Evolutionary conservation across 2,113 vertebrate genomes (phyloP).

Genomic region (Hyla sarda): DNA sequence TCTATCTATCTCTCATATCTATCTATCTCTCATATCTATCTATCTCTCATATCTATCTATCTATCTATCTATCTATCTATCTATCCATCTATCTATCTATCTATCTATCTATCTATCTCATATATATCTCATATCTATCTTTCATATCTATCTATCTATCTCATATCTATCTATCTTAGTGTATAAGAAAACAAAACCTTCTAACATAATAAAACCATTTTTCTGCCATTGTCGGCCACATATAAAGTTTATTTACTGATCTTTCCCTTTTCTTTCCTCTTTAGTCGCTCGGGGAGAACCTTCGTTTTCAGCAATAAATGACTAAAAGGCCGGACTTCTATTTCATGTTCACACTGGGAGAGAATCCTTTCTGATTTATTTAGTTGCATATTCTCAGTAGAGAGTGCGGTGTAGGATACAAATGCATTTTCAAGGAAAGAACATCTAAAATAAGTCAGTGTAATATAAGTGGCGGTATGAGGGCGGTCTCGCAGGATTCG

Average conservation of each 20-base stretch:
- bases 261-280: constrained; percentile 13
- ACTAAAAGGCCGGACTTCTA: constrained; percentile 35
- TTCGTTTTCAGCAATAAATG: constrained; percentile 45
- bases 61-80: neutral
- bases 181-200: neutral
- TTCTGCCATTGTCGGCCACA: neutral
- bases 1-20: too few species aligned
- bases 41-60: neutral
- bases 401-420: constrained; percentile 31
- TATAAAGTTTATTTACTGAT: constrained; percentile 1
- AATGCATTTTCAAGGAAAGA: constrained; percentile 30
- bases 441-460: constrained; percentile 24
- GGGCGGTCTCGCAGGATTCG: constrained; percentile 2
- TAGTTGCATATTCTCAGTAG: constrained; percentile 35
- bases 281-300: constrained; percentile 19
- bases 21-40: too few species aligned
- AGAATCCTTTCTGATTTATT: constrained; percentile 30
- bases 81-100: neutral
- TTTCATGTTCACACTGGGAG: constrained; percentile 48
- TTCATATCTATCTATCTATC: neutral
- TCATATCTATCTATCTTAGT: neutral
- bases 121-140: neutral
- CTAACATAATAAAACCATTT: neutral
- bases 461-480: constrained; percentile 33
- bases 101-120: neutral